Evolutionary conservation across 2,113 vertebrate species (phyloP), one percentile per base, ranked within the genome.

Genomic region (Rhadina sibilatrix): DNA sequence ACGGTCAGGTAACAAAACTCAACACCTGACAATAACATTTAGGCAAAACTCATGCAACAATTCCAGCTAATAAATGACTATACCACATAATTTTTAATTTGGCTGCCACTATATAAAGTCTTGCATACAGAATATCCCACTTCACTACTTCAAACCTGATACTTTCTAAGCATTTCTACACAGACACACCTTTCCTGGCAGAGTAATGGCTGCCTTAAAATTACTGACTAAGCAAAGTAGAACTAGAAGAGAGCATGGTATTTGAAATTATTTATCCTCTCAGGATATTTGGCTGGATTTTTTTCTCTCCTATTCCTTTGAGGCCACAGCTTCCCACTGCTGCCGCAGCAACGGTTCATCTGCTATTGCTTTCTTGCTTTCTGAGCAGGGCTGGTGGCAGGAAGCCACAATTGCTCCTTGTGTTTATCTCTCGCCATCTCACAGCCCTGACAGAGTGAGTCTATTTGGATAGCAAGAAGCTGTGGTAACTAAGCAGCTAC

Each of bases 371-470:
- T 46, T 60, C 91, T 96, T 93, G 74, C 83, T 95, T 90, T 63
- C 90, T 76, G 93, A 89, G 90, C 71, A 46, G 91, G 92, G 82
- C 54, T 82, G 69, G 89, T 92, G 94, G 83, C 94, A 97, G 93
- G 97, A 97, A 98, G 97, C 79, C 95, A 96, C 94, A 96, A 75
- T 52, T 87, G 89, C 92, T 96, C 91, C 91, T 66, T 86, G 83
- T 95, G 86, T 94, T 97, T 96, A 93, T 89, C 94, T 97, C 96
- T 94, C 81, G 77, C 54, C 71, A 92, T 97, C 89, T 95, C 3
- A 1, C 68, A 80, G 90, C 54, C 54, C 78, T 95, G 70, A 81
- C 85, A 90, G 68, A 87, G 83, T 3, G 30, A 84, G 79, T 56
- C 78, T 97, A 96, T 96, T 90, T 89, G 94, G 88, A 90, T 72